A percentile compares a stretch with the other conserved stretches of the same genome.
These are phyloP conservation scores for Diogma glabrata DNA, from an alignment of 2,888 invertebrate species.

Conservation along the genomic window DNA sequence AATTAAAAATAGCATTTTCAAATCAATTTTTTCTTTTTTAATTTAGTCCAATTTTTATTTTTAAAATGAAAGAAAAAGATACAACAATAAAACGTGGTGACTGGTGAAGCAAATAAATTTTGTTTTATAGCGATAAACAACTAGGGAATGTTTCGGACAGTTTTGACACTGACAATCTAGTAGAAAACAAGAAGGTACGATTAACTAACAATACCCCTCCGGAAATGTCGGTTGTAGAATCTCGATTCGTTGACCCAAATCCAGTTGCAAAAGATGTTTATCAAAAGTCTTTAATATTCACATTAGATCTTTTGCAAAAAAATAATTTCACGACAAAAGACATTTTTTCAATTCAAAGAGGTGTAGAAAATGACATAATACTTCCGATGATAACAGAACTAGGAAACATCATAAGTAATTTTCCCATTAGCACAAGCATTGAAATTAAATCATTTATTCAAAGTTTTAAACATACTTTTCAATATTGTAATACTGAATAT, in stretches of 20 bases:
- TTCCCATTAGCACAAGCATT: too few species aligned
- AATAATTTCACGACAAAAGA: background rate
- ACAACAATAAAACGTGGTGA: too few species aligned
- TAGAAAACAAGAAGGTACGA: background rate
- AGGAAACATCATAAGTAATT: too few species aligned
- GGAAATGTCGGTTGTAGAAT: background rate
- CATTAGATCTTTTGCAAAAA: background rate
- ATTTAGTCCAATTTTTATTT: too few species aligned
- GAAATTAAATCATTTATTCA: background rate
- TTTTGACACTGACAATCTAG: background rate
- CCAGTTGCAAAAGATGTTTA: background rate
- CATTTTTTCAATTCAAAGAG: background rate
- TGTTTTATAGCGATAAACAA: too few species aligned
- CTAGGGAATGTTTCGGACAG: background rate
- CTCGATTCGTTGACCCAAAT: background rate
- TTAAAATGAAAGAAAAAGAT: too few species aligned
- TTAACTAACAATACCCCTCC: background rate
- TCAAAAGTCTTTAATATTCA: background rate
- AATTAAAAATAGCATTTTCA: too few species aligned
- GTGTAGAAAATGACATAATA: background rate
- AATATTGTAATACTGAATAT: constrained; percentile 1
- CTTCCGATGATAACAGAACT: background rate
- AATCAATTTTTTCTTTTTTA: too few species aligned
- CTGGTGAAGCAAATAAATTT: too few species aligned
- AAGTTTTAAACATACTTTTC: background rate